Percentiles rank a stretch among this genome's conserved stretches.
Evolutionary conservation across 2,113 vertebrate species (phyloP).

Genomic region (Mirza zaza): DNA sequence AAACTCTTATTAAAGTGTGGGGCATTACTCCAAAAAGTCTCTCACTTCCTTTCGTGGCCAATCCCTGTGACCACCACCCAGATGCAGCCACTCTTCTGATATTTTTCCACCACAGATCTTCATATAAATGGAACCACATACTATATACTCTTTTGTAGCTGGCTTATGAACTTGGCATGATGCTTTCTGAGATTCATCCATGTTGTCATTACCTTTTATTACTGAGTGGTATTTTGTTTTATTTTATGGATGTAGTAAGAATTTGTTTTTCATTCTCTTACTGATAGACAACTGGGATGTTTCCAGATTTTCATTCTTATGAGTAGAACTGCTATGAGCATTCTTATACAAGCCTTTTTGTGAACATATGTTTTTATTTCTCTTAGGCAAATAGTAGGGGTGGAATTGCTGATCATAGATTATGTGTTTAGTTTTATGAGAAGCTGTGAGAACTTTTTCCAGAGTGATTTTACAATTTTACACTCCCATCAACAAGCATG

Average conservation of each 20-base stretch:
- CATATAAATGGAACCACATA: background rate
- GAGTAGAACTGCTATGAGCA: background rate
- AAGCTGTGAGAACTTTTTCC: background rate
- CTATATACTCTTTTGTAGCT: background rate
- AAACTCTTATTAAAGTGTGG: background rate
- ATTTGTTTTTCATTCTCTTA: conserved; percentile 14
- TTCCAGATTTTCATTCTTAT: background rate
- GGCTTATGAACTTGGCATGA: background rate
- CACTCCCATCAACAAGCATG: background rate
- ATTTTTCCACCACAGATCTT: background rate
- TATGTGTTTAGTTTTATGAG: conserved; percentile 13
- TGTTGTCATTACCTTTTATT: background rate
- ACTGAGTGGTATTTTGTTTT: background rate
- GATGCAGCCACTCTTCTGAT: background rate
- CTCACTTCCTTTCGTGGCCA: background rate
- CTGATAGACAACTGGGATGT: background rate
- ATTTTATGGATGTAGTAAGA: background rate
- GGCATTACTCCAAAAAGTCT: background rate
- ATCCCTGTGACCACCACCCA: background rate
- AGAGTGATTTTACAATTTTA: background rate
- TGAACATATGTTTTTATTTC: conserved; percentile 25
- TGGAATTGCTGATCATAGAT: background rate
- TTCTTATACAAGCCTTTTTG: background rate
- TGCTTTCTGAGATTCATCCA: background rate
- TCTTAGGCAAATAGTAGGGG: background rate